Evolutionary conservation across 1,140 invertebrate genomes (phyloP), one percentile per base, ranked within the genome.

Genomic region (Sesamia nonagrioides): DNA sequence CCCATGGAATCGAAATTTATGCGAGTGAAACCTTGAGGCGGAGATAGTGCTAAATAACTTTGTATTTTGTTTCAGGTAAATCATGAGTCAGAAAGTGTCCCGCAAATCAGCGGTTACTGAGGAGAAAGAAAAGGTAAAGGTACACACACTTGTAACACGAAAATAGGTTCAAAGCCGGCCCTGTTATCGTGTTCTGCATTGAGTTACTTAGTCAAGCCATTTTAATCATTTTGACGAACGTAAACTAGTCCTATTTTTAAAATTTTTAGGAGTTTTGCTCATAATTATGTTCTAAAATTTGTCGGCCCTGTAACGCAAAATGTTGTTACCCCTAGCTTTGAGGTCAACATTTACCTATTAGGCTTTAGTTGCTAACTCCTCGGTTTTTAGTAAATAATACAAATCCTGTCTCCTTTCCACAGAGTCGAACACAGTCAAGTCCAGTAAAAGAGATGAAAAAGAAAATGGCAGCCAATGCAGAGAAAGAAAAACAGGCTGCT

Each of bases 371-470:
- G 9, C 37, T 9, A 40, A 40, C 37, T 8, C 9, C 9, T 9
- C 3, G 15, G 15, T n/a, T n/a, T 50, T 5, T n/a, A n/a, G 4
- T 13, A 1, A 45, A 11, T 50, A 50, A n/a, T n/a, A 50, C 15
- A 15, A 68, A 48, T n/a, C 33, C 6, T 11, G 18, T 33, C 35
- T 4, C 45, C 6, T 15, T 74, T 45, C 1, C 60, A 74, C 52
- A 37, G n/a, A 60, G 45, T 13, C 86, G 90, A 87, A 88, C 83
- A 74, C 84, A 89, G 71, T n/a, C n/a, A n/a, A 92, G 87, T 77
- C 92, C 92, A 11, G 92, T 91, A 2, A 94, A 93, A 83, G 92
- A 94, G 33, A 93, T 92, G 89, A 94, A 93, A 81, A 94, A 94
- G 85, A 94, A 94, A 87, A 86, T 92, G 80, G 91, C 91, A 0